Evolutionary conservation across 23 tunicate genomes (phyloP).

Genomic region (Phallusia fumigata): DNA sequence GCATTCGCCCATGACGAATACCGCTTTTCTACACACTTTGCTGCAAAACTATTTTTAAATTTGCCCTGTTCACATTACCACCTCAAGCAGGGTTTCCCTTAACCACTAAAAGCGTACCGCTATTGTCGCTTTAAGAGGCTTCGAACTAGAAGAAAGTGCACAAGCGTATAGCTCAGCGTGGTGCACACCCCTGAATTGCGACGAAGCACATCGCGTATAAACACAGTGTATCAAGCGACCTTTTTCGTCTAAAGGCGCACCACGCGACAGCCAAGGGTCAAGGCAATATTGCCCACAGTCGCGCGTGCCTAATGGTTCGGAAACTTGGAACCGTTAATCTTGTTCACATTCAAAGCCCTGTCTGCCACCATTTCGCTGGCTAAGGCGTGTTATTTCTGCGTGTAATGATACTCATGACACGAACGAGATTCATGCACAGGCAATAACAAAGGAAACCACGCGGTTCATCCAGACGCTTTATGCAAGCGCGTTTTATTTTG

Average conservation of each 20-base stretch:
- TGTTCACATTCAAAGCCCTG: neutral
- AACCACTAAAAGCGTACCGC: neutral
- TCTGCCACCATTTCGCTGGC: neutral
- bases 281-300: neutral
- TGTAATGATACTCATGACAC: neutral
- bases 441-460: no score
- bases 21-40: neutral
- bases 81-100: neutral
- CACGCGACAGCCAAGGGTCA: neutral
- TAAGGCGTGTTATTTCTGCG: neutral
- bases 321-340: neutral
- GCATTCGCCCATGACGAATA: neutral
- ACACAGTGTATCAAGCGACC: neutral
- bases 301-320: slow-evolving; percentile 4
- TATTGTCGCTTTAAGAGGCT: no score
- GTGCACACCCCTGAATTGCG: slow-evolving; percentile 4
- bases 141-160: neutral
- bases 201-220: neutral
- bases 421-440: neutral
- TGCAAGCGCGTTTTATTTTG: neutral
- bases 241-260: neutral
- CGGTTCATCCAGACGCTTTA: neutral
- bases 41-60: neutral
- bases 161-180: neutral
- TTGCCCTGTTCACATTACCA: neutral